phyloP scores from a whole-genome alignment of 2,888 invertebrate species.

The Drosophila putrida region DNA sequence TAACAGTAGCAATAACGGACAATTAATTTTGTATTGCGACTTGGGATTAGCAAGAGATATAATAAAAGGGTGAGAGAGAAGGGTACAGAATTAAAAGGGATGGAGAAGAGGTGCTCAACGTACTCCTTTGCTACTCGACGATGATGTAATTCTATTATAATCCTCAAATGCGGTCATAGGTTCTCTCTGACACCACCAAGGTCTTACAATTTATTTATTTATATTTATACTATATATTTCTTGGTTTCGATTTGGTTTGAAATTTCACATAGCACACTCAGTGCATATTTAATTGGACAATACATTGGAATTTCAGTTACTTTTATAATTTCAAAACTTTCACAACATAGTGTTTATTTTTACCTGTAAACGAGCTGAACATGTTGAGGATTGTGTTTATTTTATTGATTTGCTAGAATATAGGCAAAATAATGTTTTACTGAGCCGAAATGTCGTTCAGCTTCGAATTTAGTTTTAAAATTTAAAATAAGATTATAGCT shows the following conservation, averaged over 20 bases:
- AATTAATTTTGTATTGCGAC: slow-evolving; percentile 57
- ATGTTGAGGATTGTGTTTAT: slow-evolving; percentile 67
- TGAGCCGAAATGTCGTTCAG: slow-evolving; percentile 18
- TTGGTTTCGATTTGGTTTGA: slow-evolving; percentile 16
- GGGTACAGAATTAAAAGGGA: no score
- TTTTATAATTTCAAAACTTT: slow-evolving; percentile 64
- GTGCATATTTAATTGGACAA: slow-evolving; percentile 34
- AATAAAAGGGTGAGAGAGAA: not conserved
- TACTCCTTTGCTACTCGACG: slow-evolving; percentile 35
- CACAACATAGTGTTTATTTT: slow-evolving; percentile 55
- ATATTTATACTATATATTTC: slow-evolving; percentile 1
- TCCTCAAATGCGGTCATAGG: slow-evolving; percentile 65
- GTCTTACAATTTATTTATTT: slow-evolving; percentile 21
- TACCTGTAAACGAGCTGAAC: slow-evolving; percentile 86
- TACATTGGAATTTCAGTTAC: slow-evolving; percentile 39
- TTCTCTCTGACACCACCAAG: slow-evolving; percentile 9
- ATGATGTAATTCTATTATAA: slow-evolving; percentile 61
- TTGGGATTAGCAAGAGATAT: slow-evolving; percentile 17
- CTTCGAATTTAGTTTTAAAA: slow-evolving; percentile 31
- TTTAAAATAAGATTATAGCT: slow-evolving; percentile 35
- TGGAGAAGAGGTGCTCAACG: slow-evolving; percentile 1
- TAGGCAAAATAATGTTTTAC: not conserved
- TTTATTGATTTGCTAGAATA: slow-evolving; percentile 2
- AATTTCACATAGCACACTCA: slow-evolving; percentile 27
- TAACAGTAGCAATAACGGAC: slow-evolving; percentile 41